These are phyloP conservation scores for roundworm (Caenorhabditis elegans) DNA, from an alignment of 1,140 invertebrate species.

Conservation along the genomic window DNA sequence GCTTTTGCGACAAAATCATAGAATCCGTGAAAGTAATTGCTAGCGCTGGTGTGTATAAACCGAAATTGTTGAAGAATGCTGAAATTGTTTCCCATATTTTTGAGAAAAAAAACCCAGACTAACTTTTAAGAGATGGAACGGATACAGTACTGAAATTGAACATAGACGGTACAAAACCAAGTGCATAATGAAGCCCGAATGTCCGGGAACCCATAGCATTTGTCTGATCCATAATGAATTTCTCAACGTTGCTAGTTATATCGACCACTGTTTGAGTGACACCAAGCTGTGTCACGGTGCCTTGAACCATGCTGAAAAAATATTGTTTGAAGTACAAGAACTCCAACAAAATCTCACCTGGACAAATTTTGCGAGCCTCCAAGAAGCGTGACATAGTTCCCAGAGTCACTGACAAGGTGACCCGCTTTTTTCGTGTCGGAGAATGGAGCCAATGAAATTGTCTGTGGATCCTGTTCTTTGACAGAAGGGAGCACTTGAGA, in stretches of 20 bases:
- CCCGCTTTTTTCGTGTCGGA: not conserved
- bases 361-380: not conserved
- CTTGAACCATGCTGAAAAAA: not conserved
- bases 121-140: too few relatives aligned
- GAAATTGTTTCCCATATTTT: too few relatives aligned
- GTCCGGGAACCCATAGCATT: slow-evolving; percentile 27
- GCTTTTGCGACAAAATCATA: not conserved
- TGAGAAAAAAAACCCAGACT: too few relatives aligned
- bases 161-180: not conserved
- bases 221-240: not conserved
- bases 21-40: slow-evolving; percentile 39
- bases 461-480: slow-evolving; percentile 37
- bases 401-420: not conserved
- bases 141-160: not conserved
- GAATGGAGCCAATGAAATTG: slow-evolving; percentile 21
- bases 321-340: too few relatives aligned
- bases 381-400: not conserved
- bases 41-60: slow-evolving; percentile 30
- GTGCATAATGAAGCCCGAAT: slow-evolving; percentile 40
- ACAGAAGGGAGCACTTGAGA: slow-evolving; percentile 22
- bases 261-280: not conserved
- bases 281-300: not conserved
- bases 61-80: slow-evolving; percentile 49
- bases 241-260: not conserved
- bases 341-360: not conserved